Evolutionary conservation across 2,888 invertebrate species (phyloP).

Genomic region (Atethmia centrago): DNA sequence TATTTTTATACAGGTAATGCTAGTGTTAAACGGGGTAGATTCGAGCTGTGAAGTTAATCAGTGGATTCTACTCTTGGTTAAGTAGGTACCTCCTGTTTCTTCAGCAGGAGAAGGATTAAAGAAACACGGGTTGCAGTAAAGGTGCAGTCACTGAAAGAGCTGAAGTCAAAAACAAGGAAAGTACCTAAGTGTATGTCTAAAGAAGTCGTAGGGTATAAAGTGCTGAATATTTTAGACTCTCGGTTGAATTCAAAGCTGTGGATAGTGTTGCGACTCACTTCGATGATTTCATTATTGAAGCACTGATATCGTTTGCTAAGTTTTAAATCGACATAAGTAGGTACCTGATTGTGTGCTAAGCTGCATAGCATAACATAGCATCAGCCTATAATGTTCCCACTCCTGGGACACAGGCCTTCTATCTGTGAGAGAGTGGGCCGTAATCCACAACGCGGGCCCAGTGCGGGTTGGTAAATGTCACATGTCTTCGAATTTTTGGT

Average conservation of each 20-base stretch:
- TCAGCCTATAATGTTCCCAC: too few species aligned
- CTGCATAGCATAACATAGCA: too few species aligned
- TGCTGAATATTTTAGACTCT: constrained; percentile 32
- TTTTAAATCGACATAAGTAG: background rate
- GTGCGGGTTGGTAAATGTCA: too few species aligned
- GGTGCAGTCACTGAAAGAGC: background rate
- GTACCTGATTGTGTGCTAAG: background rate
- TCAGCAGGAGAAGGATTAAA: background rate
- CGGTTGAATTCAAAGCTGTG: constrained; percentile 50
- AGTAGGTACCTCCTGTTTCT: background rate
- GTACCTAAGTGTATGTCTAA: background rate
- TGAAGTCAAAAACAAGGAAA: background rate
- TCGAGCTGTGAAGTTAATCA: background rate
- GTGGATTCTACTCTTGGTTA: background rate
- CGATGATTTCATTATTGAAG: constrained; percentile 34
- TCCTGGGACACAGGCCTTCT: too few species aligned
- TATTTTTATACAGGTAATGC: background rate
- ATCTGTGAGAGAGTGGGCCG: too few species aligned
- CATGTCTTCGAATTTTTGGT: too few species aligned
- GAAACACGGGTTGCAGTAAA: background rate
- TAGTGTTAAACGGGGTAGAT: background rate
- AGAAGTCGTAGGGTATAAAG: constrained; percentile 56
- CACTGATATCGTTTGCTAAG: background rate
- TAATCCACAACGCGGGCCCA: too few species aligned
- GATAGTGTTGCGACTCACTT: constrained; percentile 59